Percentiles rank a stretch among this genome's conserved stretches.
phyloP scores from a whole-genome alignment of 2,888 invertebrate genomes.

The Malthinus flaveolus region DNA sequence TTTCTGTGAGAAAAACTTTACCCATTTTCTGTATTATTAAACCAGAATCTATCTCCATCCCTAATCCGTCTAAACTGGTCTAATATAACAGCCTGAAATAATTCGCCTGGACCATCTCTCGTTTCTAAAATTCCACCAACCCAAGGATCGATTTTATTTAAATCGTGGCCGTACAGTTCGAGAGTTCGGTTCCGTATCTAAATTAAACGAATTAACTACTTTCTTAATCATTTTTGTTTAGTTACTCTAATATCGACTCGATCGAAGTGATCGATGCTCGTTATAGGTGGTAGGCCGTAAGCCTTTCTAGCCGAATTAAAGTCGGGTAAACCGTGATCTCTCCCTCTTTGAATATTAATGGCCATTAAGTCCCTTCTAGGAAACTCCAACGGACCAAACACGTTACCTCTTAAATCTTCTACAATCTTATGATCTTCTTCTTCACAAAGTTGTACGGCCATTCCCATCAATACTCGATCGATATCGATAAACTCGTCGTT shows the following conservation, averaged over 20 bases:
- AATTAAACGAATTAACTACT: conserved; percentile 9
- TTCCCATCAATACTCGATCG: conserved; percentile 60
- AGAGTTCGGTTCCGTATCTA: conserved; percentile 37
- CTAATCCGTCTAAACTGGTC: conserved; percentile 62
- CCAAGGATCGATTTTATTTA: conserved; percentile 60
- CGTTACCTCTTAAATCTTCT: conserved; percentile 60
- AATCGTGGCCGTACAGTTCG: conserved; percentile 48
- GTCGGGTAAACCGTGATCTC: conserved; percentile 64
- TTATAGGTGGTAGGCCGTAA: conserved; percentile 51
- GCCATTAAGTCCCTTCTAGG: conserved; percentile 63
- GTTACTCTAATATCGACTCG: conserved; percentile 16
- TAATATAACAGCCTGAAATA: conserved; percentile 57
- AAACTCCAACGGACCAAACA: conserved; percentile 63
- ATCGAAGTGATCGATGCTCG: conserved; percentile 42
- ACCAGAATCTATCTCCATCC: conserved; percentile 64
- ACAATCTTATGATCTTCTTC: conserved; percentile 61
- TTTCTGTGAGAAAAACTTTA: conserved; percentile 36
- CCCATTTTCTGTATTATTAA: conserved; percentile 56
- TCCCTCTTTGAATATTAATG: conserved; percentile 60
- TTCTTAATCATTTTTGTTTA: too few relatives aligned
- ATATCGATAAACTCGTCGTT: conserved; percentile 50
- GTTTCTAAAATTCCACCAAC: conserved; percentile 63
- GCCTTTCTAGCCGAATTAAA: conserved; percentile 61
- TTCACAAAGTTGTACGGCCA: conserved; percentile 59
- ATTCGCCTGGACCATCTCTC: conserved; percentile 55